These are phyloP conservation scores for Scartelaos histophorus DNA, from an alignment of 2,113 vertebrate genomes.

Conservation along the genomic window DNA sequence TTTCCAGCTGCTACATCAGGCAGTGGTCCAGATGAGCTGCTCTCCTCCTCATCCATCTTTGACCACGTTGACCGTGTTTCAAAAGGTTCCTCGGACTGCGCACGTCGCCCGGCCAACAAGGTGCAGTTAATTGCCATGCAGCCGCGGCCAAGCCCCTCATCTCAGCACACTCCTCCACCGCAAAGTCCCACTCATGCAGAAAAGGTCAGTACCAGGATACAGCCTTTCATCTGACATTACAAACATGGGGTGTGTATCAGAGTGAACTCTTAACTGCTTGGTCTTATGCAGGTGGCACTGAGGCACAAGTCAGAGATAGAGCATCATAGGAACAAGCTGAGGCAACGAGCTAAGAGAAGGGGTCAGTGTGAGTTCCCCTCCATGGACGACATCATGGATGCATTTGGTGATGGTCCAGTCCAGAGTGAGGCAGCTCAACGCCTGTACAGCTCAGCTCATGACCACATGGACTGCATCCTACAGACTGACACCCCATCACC, in stretches of 20 bases:
- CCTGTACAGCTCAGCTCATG: slow-evolving; percentile 91
- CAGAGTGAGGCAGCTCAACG: slow-evolving; percentile 86
- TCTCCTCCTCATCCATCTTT: slow-evolving; percentile 93
- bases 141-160: slow-evolving; percentile 83
- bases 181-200: slow-evolving; percentile 82
- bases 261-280: background rate
- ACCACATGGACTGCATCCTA: slow-evolving; percentile 96
- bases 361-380: slow-evolving; percentile 96
- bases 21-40: slow-evolving; percentile 83
- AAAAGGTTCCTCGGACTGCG: slow-evolving; percentile 84
- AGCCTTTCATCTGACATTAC: background rate
- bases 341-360: slow-evolving; percentile 91
- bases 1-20: slow-evolving; percentile 72
- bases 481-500: slow-evolving; percentile 82
- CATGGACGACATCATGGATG: slow-evolving; percentile 89
- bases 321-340: slow-evolving; percentile 95
- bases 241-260: background rate
- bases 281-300: slow-evolving; percentile 81
- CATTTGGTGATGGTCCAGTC: slow-evolving; percentile 86
- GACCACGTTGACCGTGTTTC: slow-evolving; percentile 94
- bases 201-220: slow-evolving; percentile 89
- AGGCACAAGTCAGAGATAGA: slow-evolving; percentile 97
- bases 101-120: slow-evolving; percentile 86
- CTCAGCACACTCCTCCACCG: slow-evolving; percentile 64
- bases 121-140: slow-evolving; percentile 98